Conservation (phyloP, 2,888 invertebrate species). For the Catocala nupta region DNA sequence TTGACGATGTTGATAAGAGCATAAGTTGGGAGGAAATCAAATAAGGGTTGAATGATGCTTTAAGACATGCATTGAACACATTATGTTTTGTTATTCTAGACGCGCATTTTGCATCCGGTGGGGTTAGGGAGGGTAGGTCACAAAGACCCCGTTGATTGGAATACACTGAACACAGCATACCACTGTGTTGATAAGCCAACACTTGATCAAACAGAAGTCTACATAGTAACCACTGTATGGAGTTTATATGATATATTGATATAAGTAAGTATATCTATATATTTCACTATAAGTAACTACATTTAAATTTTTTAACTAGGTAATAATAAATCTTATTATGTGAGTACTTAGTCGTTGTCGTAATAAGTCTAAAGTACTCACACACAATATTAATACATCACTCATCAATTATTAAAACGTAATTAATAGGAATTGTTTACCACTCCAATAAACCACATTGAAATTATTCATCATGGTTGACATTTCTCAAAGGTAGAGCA, state of each 20-base stretch:
- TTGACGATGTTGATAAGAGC: too few species aligned
- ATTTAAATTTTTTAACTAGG: too few species aligned
- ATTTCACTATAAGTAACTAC: neutral
- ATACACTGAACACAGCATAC: constrained; percentile 53
- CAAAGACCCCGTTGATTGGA: constrained; percentile 70
- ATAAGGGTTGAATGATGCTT: constrained; percentile 35
- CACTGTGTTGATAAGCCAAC: constrained; percentile 75
- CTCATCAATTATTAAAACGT: too few species aligned
- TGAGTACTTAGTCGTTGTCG: too few species aligned
- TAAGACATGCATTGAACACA: constrained; percentile 27
- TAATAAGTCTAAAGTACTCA: too few species aligned
- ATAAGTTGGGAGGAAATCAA: constrained; percentile 11
- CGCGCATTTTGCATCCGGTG: constrained; percentile 66
- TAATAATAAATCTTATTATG: too few species aligned
- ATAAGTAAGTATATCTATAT: constrained; percentile 1
- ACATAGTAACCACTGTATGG: constrained; percentile 47
- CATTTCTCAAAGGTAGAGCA: neutral
- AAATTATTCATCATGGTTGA: too few species aligned
- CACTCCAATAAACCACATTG: too few species aligned
- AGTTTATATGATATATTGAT: constrained; percentile 24
- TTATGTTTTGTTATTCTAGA: constrained; percentile 47
- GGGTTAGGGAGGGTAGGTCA: constrained; percentile 62
- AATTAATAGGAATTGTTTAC: too few species aligned
- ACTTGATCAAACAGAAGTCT: constrained; percentile 83
- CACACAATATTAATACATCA: too few species aligned